A percentile compares a stretch with the other conserved stretches of the same genome.
Conservation (phyloP, 2,113 vertebrate genomes). For the Pygoscelis adeliae region DNA sequence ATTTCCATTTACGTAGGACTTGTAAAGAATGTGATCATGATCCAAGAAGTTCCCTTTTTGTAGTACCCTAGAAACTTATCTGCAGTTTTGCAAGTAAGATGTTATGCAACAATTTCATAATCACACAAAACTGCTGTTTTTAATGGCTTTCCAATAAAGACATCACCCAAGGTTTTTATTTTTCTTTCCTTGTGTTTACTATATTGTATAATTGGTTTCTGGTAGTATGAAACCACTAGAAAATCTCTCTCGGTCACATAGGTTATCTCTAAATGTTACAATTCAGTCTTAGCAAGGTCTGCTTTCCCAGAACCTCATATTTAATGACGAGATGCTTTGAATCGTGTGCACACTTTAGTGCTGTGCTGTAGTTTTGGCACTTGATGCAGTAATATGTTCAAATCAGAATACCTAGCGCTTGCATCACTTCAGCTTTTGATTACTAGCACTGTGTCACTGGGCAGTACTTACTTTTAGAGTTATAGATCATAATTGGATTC, state of each 20-base stretch:
- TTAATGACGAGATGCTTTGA: not conserved
- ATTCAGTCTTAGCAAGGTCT: not conserved
- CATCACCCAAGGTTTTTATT: not conserved
- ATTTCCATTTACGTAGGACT: not conserved
- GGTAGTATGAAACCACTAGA: not conserved
- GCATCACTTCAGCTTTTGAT: not conserved
- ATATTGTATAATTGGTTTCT: not conserved
- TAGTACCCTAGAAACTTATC: not conserved
- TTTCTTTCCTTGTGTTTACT: not conserved
- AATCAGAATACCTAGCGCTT: not conserved
- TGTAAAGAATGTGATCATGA: not conserved
- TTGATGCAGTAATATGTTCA: not conserved
- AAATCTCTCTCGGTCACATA: not conserved
- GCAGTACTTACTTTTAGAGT: not conserved
- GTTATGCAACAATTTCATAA: not conserved
- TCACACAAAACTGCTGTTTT: not conserved
- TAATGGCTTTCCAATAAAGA: not conserved
- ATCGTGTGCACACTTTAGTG: accelerated
- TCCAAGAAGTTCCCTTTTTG: not conserved
- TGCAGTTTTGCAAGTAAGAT: not conserved
- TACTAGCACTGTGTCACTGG: not conserved
- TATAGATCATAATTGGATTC: not conserved
- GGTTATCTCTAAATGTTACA: not conserved
- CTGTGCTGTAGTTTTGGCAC: not conserved
- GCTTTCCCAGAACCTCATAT: not conserved